These are phyloP conservation scores for Alca torda DNA, from an alignment of 2,797 vertebrate genomes.

Conservation along the genomic window DNA sequence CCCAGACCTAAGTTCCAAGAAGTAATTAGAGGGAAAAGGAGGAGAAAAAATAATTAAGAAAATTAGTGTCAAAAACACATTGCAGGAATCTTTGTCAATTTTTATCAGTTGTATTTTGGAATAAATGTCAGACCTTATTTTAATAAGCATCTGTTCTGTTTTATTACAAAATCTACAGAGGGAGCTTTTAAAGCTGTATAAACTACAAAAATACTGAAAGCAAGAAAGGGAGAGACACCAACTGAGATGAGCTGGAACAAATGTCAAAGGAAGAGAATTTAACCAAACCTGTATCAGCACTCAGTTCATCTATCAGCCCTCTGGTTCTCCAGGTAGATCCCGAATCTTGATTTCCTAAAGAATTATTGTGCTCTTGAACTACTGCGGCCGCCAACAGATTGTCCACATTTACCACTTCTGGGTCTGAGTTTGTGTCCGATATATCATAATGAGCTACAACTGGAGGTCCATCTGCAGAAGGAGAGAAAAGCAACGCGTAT, in stretches of 20 bases:
- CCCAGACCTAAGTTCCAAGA: not conserved
- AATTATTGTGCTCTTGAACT: constrained; percentile 89
- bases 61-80: not conserved
- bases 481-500: constrained; percentile 49
- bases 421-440: constrained; percentile 97
- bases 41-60: not conserved
- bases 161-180: not conserved
- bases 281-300: constrained; percentile 86
- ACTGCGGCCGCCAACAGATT: constrained; percentile 88
- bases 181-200: not conserved
- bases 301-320: constrained; percentile 81
- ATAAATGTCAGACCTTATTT: not conserved
- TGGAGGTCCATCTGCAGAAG: constrained; percentile 92
- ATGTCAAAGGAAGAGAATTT: constrained; percentile 10
- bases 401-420: constrained; percentile 91
- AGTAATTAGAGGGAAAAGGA: not conserved
- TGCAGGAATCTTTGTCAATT: not conserved
- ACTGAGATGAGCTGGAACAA: not conserved
- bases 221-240: not conserved
- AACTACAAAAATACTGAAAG: not conserved
- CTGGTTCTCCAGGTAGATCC: constrained; percentile 85
- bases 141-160: not conserved
- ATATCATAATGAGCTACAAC: constrained; percentile 96
- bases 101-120: not conserved
- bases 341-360: constrained; percentile 84